Evolutionary conservation across 2,797 vertebrate genomes (phyloP).

Genomic region (Tauraco hartlaubi): DNA sequence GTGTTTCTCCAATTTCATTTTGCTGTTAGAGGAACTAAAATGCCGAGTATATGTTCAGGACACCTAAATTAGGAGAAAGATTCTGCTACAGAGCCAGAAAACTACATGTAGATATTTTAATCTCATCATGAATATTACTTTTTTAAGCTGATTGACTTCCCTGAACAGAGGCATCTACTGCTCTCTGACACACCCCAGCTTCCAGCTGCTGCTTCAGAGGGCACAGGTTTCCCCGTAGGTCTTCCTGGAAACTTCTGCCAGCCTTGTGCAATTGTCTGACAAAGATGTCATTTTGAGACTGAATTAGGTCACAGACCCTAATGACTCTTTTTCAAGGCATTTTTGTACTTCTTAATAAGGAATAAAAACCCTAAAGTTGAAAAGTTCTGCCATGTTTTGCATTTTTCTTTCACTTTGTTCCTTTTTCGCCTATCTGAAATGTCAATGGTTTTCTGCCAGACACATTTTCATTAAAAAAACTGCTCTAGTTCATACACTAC

Average conservation of each 20-base stretch:
- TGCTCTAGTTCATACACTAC: neutral
- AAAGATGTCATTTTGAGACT: neutral
- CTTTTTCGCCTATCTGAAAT: neutral
- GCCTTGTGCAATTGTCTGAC: neutral
- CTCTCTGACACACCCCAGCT: neutral
- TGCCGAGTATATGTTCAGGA: neutral
- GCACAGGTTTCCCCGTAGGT: neutral
- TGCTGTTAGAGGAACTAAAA: neutral
- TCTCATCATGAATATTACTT: neutral
- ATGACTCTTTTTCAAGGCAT: neutral
- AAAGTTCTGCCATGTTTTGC: neutral
- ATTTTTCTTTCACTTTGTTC: neutral
- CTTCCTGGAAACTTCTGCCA: neutral
- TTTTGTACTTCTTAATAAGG: neutral
- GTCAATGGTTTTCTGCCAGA: neutral
- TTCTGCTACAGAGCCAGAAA: neutral
- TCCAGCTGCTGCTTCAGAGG: neutral
- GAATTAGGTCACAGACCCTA: neutral
- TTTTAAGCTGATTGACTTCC: neutral
- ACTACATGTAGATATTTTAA: neutral
- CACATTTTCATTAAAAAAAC: neutral
- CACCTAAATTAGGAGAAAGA: neutral
- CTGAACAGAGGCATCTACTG: neutral
- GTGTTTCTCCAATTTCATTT: neutral
- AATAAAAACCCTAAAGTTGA: neutral